Conservation (phyloP, 2,113 vertebrate genomes). For the Stictonetta naevosa region DNA sequence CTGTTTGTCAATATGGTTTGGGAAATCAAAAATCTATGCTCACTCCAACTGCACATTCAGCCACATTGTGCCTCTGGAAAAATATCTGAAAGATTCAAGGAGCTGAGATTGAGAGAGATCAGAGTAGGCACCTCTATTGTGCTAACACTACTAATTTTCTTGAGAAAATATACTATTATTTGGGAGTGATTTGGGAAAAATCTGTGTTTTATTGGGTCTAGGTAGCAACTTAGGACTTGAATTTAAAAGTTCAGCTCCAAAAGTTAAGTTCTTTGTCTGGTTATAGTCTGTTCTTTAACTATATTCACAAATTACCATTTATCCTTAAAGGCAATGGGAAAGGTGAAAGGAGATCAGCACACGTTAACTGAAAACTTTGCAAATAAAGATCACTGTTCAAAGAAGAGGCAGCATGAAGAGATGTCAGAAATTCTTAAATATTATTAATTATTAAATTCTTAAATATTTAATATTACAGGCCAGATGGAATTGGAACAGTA, state of each 20-base stretch:
- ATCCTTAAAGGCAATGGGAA: neutral
- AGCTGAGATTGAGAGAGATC: neutral
- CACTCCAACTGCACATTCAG: neutral
- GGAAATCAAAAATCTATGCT: neutral
- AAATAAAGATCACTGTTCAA: neutral
- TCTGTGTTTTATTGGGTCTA: neutral
- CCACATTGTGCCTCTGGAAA: neutral
- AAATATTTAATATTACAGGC: conserved; percentile 78
- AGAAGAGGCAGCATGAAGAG: neutral
- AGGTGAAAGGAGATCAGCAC: neutral
- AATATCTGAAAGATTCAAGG: neutral
- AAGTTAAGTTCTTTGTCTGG: neutral
- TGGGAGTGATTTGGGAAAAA: neutral
- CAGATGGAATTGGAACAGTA: conserved; percentile 95
- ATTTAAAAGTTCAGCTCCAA: neutral
- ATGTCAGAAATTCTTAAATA: neutral
- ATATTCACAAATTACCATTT: neutral
- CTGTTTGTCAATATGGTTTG: neutral
- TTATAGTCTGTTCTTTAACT: neutral
- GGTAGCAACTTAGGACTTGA: neutral
- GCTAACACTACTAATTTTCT: neutral
- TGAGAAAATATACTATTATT: neutral
- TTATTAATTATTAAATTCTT: neutral
- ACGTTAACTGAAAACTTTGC: neutral
- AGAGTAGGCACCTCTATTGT: neutral